Conservation (phyloP, 1,140 invertebrate genomes). For the Sycobia sp. region DNA sequence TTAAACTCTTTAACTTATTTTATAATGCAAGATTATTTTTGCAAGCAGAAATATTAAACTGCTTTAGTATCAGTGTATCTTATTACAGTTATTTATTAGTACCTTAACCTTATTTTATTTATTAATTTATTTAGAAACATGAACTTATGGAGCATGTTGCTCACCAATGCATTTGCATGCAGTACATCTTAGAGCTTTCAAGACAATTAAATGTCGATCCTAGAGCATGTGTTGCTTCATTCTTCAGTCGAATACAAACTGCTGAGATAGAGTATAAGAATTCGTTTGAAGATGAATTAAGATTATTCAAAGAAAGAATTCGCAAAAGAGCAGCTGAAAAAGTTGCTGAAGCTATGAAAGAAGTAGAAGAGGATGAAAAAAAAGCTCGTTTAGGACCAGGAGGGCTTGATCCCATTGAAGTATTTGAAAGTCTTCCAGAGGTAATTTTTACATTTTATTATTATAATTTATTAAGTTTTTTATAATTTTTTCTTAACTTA, state of each 20-base stretch:
- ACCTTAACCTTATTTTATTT: no score
- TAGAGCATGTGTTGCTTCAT: constrained; percentile 87
- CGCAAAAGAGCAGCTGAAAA: constrained; percentile 86
- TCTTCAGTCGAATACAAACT: constrained; percentile 91
- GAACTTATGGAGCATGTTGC: constrained; percentile 95
- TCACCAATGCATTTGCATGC: constrained; percentile 98
- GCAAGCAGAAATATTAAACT: neutral
- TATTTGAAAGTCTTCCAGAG: constrained; percentile 91
- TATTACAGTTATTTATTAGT: no score
- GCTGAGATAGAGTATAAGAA: constrained; percentile 90
- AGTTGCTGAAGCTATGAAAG: constrained; percentile 80
- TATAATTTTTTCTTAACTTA: neutral
- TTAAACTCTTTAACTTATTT: no score
- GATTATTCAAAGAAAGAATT: constrained; percentile 88
- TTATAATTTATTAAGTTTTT: constrained; percentile 2
- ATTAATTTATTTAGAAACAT: constrained; percentile 78
- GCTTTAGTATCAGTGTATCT: constrained; percentile 28
- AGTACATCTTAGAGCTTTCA: constrained; percentile 96
- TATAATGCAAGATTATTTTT: no score
- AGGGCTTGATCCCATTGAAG: constrained; percentile 96
- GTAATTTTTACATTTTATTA: constrained; percentile 58
- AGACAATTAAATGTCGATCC: constrained; percentile 94
- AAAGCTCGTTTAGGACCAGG: constrained; percentile 91
- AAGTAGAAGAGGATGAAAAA: constrained; percentile 87
- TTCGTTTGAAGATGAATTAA: constrained; percentile 93